Evolutionary conservation across 2,113 vertebrate genomes (phyloP).

Genomic region (Coreoperca whiteheadi): DNA sequence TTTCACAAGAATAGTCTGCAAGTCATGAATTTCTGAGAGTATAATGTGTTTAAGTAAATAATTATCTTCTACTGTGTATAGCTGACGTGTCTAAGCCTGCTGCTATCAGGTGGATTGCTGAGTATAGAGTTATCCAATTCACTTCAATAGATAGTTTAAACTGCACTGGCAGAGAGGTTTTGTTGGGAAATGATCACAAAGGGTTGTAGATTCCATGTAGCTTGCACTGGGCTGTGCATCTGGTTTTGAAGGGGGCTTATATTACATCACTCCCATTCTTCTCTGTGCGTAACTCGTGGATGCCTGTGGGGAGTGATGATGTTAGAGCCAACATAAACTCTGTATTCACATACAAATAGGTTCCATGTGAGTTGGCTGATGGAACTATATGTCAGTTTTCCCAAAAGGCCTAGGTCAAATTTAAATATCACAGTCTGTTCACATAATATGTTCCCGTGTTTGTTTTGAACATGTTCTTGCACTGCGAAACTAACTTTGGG

Average conservation of each 20-base stretch:
- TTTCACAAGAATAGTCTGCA: background rate
- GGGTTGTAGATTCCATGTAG: background rate
- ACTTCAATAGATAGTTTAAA: background rate
- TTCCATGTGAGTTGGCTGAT: slow-evolving; percentile 1
- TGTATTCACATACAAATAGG: background rate
- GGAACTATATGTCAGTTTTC: background rate
- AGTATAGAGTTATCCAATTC: background rate
- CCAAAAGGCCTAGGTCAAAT: background rate
- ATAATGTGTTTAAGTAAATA: slow-evolving; percentile 19
- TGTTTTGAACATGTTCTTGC: slow-evolving; percentile 2
- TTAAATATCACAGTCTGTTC: slow-evolving; percentile 29
- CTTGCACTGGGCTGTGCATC: background rate
- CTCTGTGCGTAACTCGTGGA: background rate
- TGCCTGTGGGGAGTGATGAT: background rate
- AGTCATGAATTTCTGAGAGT: slow-evolving; percentile 19
- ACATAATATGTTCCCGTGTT: background rate
- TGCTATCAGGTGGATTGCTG: slow-evolving; percentile 4
- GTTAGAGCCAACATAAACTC: background rate
- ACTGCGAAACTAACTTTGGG: background rate
- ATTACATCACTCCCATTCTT: background rate
- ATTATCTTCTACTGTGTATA: background rate
- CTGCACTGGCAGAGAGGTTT: background rate
- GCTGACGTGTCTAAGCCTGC: background rate
- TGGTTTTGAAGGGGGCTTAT: background rate
- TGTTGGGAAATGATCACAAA: background rate